A percentile compares a stretch with the other conserved stretches of the same genome.
These are phyloP conservation scores for Aphrophora alni DNA, from an alignment of 2,888 invertebrate genomes.

Conservation along the genomic window DNA sequence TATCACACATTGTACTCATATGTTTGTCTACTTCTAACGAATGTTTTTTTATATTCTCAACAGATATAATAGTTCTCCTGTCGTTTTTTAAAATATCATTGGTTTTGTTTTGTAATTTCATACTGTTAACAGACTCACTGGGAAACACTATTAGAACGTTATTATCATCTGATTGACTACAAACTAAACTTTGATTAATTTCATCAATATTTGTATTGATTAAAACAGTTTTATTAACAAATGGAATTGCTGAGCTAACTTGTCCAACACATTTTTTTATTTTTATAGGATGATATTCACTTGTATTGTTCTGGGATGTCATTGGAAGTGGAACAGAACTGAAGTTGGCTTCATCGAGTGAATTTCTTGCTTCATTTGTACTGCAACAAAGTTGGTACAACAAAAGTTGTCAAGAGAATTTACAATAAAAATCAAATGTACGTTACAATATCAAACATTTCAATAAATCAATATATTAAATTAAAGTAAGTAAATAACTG, in stretches of 20 bases:
- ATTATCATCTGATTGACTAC: neutral
- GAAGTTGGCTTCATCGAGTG: neutral
- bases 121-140: neutral
- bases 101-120: neutral
- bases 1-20: neutral
- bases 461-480: too few relatives aligned
- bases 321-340: neutral
- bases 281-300: neutral
- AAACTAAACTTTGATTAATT: neutral
- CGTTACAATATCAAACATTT: too few relatives aligned
- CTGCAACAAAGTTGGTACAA: neutral
- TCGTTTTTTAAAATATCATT: neutral
- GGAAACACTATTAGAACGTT: neutral
- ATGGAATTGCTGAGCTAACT: neutral
- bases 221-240: too few relatives aligned
- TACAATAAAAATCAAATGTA: too few relatives aligned
- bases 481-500: too few relatives aligned
- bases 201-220: neutral
- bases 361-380: neutral
- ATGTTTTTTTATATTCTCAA: too few relatives aligned
- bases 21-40: too few relatives aligned
- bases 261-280: neutral
- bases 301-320: neutral
- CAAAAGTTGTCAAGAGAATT: too few relatives aligned
- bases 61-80: neutral